phyloP scores from a whole-genome alignment of 2,888 invertebrate species.

The Dione vanillae region DNA sequence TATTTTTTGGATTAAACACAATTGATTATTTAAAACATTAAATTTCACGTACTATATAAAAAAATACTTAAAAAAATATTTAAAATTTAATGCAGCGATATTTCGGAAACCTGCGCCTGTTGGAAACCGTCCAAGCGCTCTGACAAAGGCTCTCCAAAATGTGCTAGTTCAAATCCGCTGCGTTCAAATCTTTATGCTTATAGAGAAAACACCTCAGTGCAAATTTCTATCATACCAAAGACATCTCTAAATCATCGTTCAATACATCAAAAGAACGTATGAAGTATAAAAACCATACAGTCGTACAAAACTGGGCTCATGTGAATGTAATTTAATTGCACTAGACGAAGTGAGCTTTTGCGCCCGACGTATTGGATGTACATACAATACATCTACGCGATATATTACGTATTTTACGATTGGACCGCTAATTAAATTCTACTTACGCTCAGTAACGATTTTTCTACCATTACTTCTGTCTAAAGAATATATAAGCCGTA shows the following conservation, averaged over 20 bases:
- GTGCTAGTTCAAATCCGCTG: too few relatives aligned
- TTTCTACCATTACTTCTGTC: background rate
- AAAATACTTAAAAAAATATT: too few relatives aligned
- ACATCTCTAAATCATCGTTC: background rate
- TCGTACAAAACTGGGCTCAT: background rate
- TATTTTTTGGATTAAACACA: too few relatives aligned
- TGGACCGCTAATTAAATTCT: slow-evolving; percentile 31
- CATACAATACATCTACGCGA: background rate
- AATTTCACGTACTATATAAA: too few relatives aligned
- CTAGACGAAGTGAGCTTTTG: slow-evolving; percentile 7
- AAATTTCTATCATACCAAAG: too few relatives aligned
- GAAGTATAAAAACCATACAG: background rate
- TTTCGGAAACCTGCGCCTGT: too few relatives aligned
- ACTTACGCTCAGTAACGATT: slow-evolving; percentile 1
- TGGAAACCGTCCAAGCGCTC: too few relatives aligned
- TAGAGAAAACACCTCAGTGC: too few relatives aligned
- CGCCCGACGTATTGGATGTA: slow-evolving; percentile 24
- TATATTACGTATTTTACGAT: slow-evolving; percentile 32
- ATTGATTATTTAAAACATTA: too few relatives aligned
- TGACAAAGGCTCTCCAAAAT: too few relatives aligned
- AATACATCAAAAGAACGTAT: background rate
- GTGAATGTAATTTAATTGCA: slow-evolving; percentile 10
- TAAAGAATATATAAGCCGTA: slow-evolving; percentile 14
- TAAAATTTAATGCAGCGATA: too few relatives aligned
- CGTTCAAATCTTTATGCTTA: too few relatives aligned